phyloP scores from a whole-genome alignment of 2,888 invertebrate genomes.

The Noctua janthina region DNA sequence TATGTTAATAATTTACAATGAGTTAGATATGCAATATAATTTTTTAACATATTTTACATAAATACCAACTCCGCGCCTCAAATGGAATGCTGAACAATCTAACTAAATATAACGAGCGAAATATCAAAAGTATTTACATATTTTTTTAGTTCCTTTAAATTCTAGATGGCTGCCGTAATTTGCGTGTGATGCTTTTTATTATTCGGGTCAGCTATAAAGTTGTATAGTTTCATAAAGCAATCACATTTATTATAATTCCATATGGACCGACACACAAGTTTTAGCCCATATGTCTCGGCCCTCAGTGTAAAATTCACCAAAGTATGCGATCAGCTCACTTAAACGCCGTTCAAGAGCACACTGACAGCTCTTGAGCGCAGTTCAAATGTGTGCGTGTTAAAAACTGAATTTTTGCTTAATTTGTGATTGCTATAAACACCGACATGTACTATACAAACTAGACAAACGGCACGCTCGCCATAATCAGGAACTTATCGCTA shows the following conservation, averaged over 20 bases:
- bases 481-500: conserved; percentile 16
- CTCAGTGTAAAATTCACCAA: neutral
- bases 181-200: conserved; percentile 20
- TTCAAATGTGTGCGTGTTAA: neutral
- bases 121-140: conserved; percentile 61
- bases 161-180: conserved; percentile 22
- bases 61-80: conserved; percentile 34
- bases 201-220: neutral
- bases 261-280: neutral
- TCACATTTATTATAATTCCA: neutral
- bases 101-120: conserved; percentile 57
- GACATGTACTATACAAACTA: neutral
- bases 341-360: neutral
- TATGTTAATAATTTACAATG: conserved; percentile 50
- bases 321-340: neutral
- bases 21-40: conserved; percentile 51
- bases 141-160: conserved; percentile 35
- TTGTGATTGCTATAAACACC: neutral
- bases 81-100: conserved; percentile 65
- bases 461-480: neutral
- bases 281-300: neutral
- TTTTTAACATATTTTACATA: conserved; percentile 25
- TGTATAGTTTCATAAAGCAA: neutral
- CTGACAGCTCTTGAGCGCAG: neutral
- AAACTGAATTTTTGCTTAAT: neutral